phyloP scores from a whole-genome alignment of 30 jellyfish, hydroid and myxozoan species.

The Cassiopea andromeda region DNA sequence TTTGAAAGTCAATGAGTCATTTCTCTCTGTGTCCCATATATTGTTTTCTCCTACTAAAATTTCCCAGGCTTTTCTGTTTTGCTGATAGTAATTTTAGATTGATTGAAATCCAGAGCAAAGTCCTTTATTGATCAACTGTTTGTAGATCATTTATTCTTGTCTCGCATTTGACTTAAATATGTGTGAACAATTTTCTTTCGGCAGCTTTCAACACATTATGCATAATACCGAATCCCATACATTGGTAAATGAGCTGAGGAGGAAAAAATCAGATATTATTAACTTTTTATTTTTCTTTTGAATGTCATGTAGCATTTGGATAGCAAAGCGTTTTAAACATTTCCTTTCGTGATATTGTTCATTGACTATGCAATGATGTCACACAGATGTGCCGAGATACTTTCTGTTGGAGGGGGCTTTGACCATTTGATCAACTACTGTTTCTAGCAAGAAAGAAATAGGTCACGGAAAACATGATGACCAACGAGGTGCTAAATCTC shows the following conservation, averaged over 20 bases:
- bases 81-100: background rate
- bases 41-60: too few species aligned
- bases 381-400: too few species aligned
- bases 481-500: too few species aligned
- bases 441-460: too few species aligned
- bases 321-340: background rate
- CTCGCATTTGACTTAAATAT: background rate
- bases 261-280: background rate
- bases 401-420: too few species aligned
- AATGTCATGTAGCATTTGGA: background rate
- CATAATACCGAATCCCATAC: background rate
- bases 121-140: slow-evolving; percentile 9
- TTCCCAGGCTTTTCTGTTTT: too few species aligned
- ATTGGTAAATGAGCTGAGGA: background rate
- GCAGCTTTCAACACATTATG: background rate
- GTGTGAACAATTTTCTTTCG: slow-evolving; percentile 11
- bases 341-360: background rate
- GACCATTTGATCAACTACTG: too few species aligned
- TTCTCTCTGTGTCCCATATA: too few species aligned
- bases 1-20: too few species aligned
- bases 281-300: background rate
- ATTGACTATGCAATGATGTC: background rate
- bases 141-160: background rate
- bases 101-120: slow-evolving; percentile 13
- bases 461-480: too few species aligned